These are phyloP conservation scores for Athalia circularis DNA, from an alignment of 2,888 invertebrate genomes.

Conservation along the genomic window DNA sequence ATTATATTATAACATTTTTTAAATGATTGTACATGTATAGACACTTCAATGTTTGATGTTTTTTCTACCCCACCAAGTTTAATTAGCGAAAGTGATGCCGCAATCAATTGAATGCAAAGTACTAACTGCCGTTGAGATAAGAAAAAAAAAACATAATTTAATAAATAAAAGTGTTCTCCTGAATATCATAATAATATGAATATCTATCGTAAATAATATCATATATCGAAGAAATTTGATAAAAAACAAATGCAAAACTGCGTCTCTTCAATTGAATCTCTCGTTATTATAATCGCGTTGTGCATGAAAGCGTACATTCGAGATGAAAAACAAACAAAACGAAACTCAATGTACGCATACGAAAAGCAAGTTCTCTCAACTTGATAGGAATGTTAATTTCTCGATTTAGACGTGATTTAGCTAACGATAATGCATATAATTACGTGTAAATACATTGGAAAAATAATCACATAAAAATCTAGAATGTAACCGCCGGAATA, in stretches of 20 bases:
- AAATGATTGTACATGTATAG: conserved; percentile 14
- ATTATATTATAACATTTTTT: conserved; percentile 9
- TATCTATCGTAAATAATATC: conserved; percentile 1
- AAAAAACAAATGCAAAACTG: conserved; percentile 14
- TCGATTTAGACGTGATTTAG: conserved; percentile 50
- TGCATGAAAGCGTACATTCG: neutral
- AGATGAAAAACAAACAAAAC: neutral
- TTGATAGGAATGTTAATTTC: conserved; percentile 52
- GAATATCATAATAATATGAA: conserved; percentile 42
- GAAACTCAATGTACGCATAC: neutral
- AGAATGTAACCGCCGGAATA: conserved; percentile 26
- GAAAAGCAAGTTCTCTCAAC: conserved; percentile 28
- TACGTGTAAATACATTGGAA: conserved; percentile 34
- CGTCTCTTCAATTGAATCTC: neutral
- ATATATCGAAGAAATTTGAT: conserved; percentile 25
- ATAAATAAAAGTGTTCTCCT: conserved; percentile 51
- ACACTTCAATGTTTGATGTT: neutral
- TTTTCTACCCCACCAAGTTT: conserved; percentile 42
- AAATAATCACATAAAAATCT: conserved; percentile 18
- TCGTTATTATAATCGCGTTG: neutral
- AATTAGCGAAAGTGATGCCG: conserved; percentile 43
- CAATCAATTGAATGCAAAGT: conserved; percentile 55
- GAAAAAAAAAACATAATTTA: no score
- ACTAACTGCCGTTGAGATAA: conserved; percentile 62
- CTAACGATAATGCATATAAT: conserved; percentile 21